phyloP scores from a whole-genome alignment of 1,140 invertebrate species.

The Adelges cooleyi region DNA sequence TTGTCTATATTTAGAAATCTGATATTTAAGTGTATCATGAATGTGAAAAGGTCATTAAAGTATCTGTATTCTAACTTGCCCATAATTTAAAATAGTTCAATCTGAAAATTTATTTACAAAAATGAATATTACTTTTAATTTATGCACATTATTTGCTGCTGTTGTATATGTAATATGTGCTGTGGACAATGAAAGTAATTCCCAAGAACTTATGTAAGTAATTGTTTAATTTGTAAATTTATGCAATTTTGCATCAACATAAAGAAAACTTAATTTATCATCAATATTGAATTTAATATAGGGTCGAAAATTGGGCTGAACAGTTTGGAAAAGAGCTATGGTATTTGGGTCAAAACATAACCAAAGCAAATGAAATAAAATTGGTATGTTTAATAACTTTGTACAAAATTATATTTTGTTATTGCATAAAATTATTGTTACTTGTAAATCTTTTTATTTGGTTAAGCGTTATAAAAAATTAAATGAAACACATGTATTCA shows the following conservation, averaged over 20 bases:
- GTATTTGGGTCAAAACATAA: constrained; percentile 46
- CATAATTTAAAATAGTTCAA: too few relatives aligned
- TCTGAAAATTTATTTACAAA: too few relatives aligned
- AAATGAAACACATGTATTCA: constrained; percentile 16
- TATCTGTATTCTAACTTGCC: too few relatives aligned
- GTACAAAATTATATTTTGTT: too few relatives aligned
- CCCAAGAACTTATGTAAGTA: constrained; percentile 21
- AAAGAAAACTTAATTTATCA: too few relatives aligned
- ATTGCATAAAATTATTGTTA: too few relatives aligned
- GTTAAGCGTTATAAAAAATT: constrained; percentile 9
- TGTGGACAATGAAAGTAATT: neutral
- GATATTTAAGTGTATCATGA: neutral
- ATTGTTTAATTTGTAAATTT: neutral
- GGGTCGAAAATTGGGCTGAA: constrained; percentile 48
- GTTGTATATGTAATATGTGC: constrained; percentile 9
- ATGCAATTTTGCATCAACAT: neutral
- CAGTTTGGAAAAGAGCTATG: constrained; percentile 49
- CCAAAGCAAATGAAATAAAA: constrained; percentile 48
- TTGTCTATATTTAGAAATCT: constrained; percentile 16
- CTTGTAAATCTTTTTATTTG: neutral
- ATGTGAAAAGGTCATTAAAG: too few relatives aligned
- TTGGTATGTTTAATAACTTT: constrained; percentile 39
- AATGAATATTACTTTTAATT: constrained; percentile 7
- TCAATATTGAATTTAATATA: constrained; percentile 35
- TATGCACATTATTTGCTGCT: neutral